Conservation (phyloP, 2,888 invertebrate genomes). For the Strigamia maritima region DNA sequence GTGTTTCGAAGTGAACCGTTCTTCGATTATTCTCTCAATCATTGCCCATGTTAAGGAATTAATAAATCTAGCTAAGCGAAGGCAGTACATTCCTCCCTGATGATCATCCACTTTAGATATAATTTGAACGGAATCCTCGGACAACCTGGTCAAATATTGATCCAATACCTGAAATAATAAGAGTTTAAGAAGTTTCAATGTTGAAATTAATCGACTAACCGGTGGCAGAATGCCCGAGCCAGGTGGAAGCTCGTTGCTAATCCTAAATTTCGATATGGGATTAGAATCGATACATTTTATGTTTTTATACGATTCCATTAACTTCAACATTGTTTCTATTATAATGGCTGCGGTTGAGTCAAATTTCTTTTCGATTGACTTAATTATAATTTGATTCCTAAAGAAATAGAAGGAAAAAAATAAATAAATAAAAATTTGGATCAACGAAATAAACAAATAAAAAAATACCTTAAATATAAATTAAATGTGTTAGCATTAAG, state of each 20-base stretch:
- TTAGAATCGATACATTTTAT: not conserved
- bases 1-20: slow-evolving; percentile 29
- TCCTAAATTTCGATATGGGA: not conserved
- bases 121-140: slow-evolving; percentile 22
- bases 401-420: no score
- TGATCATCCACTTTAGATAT: not conserved
- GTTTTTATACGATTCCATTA: not conserved
- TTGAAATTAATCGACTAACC: not conserved
- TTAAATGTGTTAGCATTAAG: not conserved
- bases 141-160: slow-evolving; percentile 15
- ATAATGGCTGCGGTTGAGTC: not conserved
- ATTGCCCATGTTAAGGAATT: slow-evolving; percentile 25
- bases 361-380: not conserved
- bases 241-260: not conserved
- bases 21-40: slow-evolving; percentile 23
- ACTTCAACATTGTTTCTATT: not conserved
- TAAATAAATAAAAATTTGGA: not conserved
- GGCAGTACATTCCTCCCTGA: slow-evolving; percentile 34
- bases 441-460: not conserved
- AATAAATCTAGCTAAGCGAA: not conserved
- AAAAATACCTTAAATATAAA: not conserved
- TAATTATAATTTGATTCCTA: not conserved
- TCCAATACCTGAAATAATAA: slow-evolving; percentile 2
- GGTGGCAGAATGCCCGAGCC: not conserved
- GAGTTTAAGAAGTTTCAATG: not conserved